Evolutionary conservation across 2,888 invertebrate genomes (phyloP), one percentile per base, ranked within the genome.

Genomic region (Tetrapedia diversipes): DNA sequence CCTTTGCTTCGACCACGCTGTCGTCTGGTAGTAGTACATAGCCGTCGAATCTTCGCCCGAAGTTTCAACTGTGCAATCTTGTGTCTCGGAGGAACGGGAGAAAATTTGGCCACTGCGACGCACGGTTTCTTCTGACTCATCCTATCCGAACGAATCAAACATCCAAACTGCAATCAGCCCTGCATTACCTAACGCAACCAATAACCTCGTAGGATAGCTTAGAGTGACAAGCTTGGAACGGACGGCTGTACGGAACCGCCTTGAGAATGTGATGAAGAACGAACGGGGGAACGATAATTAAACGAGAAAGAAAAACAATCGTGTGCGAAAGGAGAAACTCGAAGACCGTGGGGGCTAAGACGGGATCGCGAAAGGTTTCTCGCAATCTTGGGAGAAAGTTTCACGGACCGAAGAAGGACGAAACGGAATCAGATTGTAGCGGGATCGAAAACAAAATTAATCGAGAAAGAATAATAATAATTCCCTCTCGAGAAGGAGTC

Each of bases 161-260:
- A 22, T 2, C 6, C 0, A 66, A 10, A 63, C 10, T 19, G 14
- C 29, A 14, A 29, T 54, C n/a, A 49, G 47, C 19, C 24, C 56
- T n/a, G n/a, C 41, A 24, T 78, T 73, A 78, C 47, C 74, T 83
- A 80, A 80, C 80, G 60, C 7, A 68, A 77, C 61, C 65, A 56
- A 80, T 80, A 49, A 80, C 64, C 88, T 87, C 88, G 89, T 90
- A 90, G 90, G 90, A 87, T 91, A 89, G 90, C 91, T 91, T 91
- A 91, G 87, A 88, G 85, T 80, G 49, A 68, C 65, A 82, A 75
- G 27, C 68, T 63, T 63, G 87, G 86, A n/a, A 89, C 79, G 86
- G 88, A 87, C 83, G 85, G 82, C 87, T 79, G 86, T 86, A 79
- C 87, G 82, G 84, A 83, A 87, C 80, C 78, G 83, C 84, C 82